Percentiles rank a stretch among this genome's conserved stretches.
Evolutionary conservation across 1,140 invertebrate species (phyloP).

Genomic region (Drosophila erecta): DNA sequence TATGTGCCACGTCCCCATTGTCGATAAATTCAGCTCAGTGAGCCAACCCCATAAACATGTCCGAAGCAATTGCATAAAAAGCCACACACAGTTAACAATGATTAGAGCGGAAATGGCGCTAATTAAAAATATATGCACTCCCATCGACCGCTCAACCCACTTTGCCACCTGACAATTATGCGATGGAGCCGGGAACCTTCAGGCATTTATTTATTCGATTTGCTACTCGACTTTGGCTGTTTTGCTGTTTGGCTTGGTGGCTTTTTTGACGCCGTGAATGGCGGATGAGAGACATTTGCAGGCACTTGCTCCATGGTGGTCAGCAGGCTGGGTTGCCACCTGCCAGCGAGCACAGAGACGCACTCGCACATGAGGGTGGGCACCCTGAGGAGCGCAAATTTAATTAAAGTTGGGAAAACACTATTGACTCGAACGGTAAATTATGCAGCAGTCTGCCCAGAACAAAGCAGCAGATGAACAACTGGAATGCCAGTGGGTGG

Average conservation of each 20-base stretch:
- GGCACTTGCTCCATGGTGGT: conserved; percentile 60
- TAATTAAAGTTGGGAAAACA: conserved; percentile 81
- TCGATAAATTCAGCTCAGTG: neutral
- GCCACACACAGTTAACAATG: neutral
- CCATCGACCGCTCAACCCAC: neutral
- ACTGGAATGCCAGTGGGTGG: conserved; percentile 4
- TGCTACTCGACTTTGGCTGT: neutral
- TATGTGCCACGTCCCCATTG: neutral
- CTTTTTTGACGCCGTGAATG: conserved; percentile 7
- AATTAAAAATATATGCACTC: conserved; percentile 15
- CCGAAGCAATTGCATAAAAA: neutral
- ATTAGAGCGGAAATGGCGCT: conserved; percentile 12
- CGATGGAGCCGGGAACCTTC: conserved; percentile 60
- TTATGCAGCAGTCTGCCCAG: conserved; percentile 73
- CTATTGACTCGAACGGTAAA: conserved; percentile 80
- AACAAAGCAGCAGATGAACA: conserved; percentile 56
- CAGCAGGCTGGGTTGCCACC: conserved; percentile 33
- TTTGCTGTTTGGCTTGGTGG: conserved; percentile 1
- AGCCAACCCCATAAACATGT: conserved; percentile 4
- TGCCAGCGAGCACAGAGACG: conserved; percentile 4
- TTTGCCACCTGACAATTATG: conserved; percentile 55
- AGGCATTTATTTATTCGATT: conserved; percentile 44
- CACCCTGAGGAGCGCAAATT: conserved; percentile 71
- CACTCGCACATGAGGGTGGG: conserved; percentile 22
- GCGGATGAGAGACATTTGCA: conserved; percentile 43